Evolutionary conservation across 30 jellyfish, hydroid and myxozoan species (phyloP).

Genomic region (Sanderia malayensis): DNA sequence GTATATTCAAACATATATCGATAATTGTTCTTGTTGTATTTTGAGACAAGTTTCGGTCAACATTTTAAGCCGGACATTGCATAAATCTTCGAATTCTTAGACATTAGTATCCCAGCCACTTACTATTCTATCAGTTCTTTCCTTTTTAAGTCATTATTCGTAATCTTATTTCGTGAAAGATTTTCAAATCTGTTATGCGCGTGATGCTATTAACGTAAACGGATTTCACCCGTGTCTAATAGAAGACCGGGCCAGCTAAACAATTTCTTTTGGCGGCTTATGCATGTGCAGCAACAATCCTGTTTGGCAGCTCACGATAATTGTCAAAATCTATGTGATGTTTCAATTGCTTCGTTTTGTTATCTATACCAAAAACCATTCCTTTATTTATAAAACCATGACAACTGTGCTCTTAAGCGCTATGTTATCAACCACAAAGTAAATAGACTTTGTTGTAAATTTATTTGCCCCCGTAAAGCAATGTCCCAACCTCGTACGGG

Average conservation of each 20-base stretch:
- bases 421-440: too few species aligned
- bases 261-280: background rate
- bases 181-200: background rate
- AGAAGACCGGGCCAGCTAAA: background rate
- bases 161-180: background rate
- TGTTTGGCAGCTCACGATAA: background rate
- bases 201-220: background rate
- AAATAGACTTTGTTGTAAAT: too few species aligned
- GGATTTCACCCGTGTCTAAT: background rate
- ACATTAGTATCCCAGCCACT: too few species aligned
- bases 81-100: background rate
- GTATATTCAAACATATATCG: too few species aligned
- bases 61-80: background rate
- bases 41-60: background rate
- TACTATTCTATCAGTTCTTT: background rate
- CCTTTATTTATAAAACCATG: too few species aligned
- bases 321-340: too few species aligned
- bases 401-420: too few species aligned
- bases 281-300: background rate
- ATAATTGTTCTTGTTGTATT: too few species aligned
- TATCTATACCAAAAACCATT: too few species aligned
- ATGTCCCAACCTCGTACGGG: too few species aligned
- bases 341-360: too few species aligned
- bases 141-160: background rate
- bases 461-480: too few species aligned